Evolutionary conservation across 2,888 invertebrate genomes (phyloP).

Genomic region (Tachystola acroxantha): DNA sequence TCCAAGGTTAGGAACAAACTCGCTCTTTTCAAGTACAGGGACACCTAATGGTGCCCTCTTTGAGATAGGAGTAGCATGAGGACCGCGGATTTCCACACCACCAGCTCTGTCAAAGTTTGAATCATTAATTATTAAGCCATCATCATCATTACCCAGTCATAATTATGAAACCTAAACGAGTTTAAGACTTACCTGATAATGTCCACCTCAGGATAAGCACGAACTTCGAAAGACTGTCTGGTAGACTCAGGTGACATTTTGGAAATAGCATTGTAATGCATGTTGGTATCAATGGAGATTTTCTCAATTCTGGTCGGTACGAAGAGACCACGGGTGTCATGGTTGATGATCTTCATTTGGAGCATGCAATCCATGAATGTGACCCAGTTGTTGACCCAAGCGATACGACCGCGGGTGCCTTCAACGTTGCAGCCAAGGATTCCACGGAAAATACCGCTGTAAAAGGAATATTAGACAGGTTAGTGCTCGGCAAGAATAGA

Average conservation of each 20-base stretch:
- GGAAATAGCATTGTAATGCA: constrained; percentile 74
- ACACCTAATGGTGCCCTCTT: constrained; percentile 81
- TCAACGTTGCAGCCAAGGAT: constrained; percentile 73
- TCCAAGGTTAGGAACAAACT: constrained; percentile 82
- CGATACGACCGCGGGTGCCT: constrained; percentile 68
- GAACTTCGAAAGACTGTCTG: constrained; percentile 62
- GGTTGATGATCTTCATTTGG: constrained; percentile 86
- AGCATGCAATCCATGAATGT: constrained; percentile 94
- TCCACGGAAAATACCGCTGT: constrained; percentile 79
- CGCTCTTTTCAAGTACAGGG: constrained; percentile 88
- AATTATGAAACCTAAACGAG: too few species aligned
- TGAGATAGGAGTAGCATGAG: constrained; percentile 87
- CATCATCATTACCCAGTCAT: too few species aligned
- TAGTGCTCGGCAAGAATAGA: too few species aligned
- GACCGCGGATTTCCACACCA: constrained; percentile 86
- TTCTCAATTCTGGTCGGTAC: constrained; percentile 87
- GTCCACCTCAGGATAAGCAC: constrained; percentile 67
- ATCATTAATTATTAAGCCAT: too few species aligned
- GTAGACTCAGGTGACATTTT: constrained; percentile 64
- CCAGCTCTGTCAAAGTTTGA: constrained; percentile 79
- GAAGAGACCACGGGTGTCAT: constrained; percentile 82
- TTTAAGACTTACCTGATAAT: constrained; percentile 58
- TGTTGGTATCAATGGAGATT: constrained; percentile 81
- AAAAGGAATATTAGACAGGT: constrained; percentile 29
- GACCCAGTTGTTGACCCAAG: constrained; percentile 92